Conservation (phyloP, 2,888 invertebrate species). For the Ophion ellenae region DNA sequence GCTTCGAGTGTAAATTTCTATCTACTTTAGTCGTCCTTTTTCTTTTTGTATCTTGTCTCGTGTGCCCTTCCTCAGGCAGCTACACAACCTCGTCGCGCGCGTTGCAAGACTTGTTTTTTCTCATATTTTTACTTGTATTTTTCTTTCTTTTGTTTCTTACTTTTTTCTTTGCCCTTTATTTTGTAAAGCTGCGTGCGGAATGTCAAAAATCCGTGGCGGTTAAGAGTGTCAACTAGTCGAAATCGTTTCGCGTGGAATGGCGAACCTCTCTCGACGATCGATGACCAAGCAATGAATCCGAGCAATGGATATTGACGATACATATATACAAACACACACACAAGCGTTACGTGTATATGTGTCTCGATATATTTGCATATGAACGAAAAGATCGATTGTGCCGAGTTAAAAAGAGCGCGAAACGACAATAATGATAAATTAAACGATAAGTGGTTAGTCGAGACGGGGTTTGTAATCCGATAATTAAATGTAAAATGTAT, state of each 20-base stretch:
- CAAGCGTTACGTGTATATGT: background rate
- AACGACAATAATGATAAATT: constrained; percentile 56
- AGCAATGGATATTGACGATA: constrained; percentile 1
- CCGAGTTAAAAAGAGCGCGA: constrained; percentile 54
- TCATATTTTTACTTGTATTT: constrained; percentile 21
- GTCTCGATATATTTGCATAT: background rate
- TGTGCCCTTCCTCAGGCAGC: constrained; percentile 65
- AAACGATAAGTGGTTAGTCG: constrained; percentile 34
- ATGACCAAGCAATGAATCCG: constrained; percentile 32
- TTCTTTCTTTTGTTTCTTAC: constrained; percentile 15
- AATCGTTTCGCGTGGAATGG: constrained; percentile 76
- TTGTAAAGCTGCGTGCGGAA: constrained; percentile 53
- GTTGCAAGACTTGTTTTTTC: constrained; percentile 24
- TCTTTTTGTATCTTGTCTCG: constrained; percentile 29
- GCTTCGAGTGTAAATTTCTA: background rate
- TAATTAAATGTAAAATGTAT: constrained; percentile 21
- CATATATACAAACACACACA: constrained; percentile 3
- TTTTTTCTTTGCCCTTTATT: constrained; percentile 15
- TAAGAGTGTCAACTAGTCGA: constrained; percentile 81
- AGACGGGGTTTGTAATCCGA: background rate
- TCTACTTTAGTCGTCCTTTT: background rate
- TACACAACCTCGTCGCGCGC: constrained; percentile 32
- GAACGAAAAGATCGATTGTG: constrained; percentile 49
- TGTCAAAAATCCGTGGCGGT: constrained; percentile 68
- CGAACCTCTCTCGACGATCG: constrained; percentile 63